Evolutionary conservation across 2,113 vertebrate species (phyloP), one percentile per base, ranked within the genome.

Genomic region (Psittacula cyanocephala): DNA sequence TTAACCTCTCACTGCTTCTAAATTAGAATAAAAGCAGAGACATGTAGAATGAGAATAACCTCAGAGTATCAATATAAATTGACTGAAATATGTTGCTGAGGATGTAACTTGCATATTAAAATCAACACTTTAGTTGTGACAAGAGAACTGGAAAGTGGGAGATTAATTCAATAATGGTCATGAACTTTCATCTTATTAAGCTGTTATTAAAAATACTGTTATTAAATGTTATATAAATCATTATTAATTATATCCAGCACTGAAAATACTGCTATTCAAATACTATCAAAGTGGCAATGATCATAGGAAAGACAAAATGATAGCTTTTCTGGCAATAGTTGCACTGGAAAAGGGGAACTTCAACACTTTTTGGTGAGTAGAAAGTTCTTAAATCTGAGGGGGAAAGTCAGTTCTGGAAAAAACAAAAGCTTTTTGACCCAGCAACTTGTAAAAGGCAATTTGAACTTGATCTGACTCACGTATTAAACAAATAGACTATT

Each of bases 341-440:
- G 77, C 75, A 86, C n/a, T 80, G 50, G 49, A 64, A 95, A 96
- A 91, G 13, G 29, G 49, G n/a, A 95, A 81, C 24, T 91, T 94
- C 82, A 57, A 64, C 41, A 49, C 31, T 50, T 91, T 95, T 91
- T 62, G 33, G 59, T 29, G 17, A 89, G 22, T 44, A 85, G 57
- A 77, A 95, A 81, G 11, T 76, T 80, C 80, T 77, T 76, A 75
- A 87, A 93, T 7, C 43, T 92, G 68, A 95, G 63, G 81, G 65
- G 69, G 82, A 65, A 89, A 91, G 70, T 52, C 68, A 95, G 33
- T 28, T 41, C 46, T 86, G 86, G 57, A 81, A 86, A 82, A 92
- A 95, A 85, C 29, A 85, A 93, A 49, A 59, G 17, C 13, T 82
- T 95, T 96, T 93, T 96, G 89, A 97, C 91, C 79, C 14, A 19